These are phyloP conservation scores for Eurystomus gularis DNA, from an alignment of 2,113 vertebrate species.

Conservation along the genomic window DNA sequence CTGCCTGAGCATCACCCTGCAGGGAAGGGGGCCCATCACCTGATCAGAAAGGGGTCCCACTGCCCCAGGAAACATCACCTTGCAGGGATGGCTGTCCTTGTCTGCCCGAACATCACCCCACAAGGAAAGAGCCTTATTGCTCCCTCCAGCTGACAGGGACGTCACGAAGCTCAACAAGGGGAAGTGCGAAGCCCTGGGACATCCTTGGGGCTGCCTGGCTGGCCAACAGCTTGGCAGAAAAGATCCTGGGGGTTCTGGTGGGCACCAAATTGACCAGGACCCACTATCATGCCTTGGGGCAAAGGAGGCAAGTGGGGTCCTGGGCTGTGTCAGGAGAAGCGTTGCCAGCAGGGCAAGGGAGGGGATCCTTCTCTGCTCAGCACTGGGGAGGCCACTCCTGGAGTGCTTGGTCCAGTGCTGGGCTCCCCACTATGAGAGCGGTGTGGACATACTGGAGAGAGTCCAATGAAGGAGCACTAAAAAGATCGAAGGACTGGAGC, in stretches of 20 bases:
- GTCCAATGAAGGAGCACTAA: neutral
- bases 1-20: too few relatives aligned
- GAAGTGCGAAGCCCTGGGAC: neutral
- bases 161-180: neutral
- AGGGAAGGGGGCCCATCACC: too few relatives aligned
- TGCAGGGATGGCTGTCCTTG: neutral
- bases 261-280: neutral
- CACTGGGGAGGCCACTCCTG: rapidly evolving
- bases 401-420: neutral
- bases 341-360: neutral
- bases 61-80: neutral
- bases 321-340: neutral
- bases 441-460: too few relatives aligned
- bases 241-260: neutral
- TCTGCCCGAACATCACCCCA: neutral
- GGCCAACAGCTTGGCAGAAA: neutral
- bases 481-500: neutral
- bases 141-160: neutral
- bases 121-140: neutral
- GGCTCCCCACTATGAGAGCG: neutral
- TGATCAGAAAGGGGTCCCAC: neutral
- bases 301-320: neutral
- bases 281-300: neutral
- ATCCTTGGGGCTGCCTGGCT: rapidly evolving
- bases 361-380: neutral